Evolutionary conservation across 1,140 invertebrate species (phyloP).

Genomic region (Pogonomyrmex barbatus): DNA sequence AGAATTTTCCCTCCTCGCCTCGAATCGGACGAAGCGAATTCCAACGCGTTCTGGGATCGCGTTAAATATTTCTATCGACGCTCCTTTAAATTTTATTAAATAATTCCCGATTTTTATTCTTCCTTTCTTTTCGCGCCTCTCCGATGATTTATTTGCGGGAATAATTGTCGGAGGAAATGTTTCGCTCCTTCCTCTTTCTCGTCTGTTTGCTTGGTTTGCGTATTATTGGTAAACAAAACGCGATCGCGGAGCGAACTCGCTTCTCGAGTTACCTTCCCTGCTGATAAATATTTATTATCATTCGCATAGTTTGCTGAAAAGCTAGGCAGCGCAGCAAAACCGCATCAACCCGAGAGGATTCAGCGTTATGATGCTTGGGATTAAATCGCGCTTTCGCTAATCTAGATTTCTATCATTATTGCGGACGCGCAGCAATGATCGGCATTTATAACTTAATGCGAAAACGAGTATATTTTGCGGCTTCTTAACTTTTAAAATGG

Average conservation of each 20-base stretch:
- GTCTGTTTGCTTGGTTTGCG: neutral
- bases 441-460: neutral
- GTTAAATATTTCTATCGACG: neutral
- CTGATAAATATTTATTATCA: slow-evolving; percentile 51
- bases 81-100: neutral
- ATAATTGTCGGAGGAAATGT: neutral
- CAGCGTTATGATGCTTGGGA: slow-evolving; percentile 33
- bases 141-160: slow-evolving; percentile 1
- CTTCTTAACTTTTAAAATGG: neutral
- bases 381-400: slow-evolving; percentile 47
- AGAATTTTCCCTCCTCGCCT: neutral
- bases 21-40: neutral
- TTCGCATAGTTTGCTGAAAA: slow-evolving; percentile 31
- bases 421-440: neutral
- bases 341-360: slow-evolving; percentile 37
- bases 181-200: neutral
- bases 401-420: slow-evolving; percentile 15
- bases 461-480: neutral
- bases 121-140: neutral
- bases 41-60: neutral
- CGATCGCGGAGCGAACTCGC: slow-evolving; percentile 32
- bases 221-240: slow-evolving; percentile 34
- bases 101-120: neutral
- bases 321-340: slow-evolving; percentile 19
- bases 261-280: slow-evolving; percentile 24